Percentiles rank a stretch among this genome's conserved stretches.
Conservation (phyloP, 2,113 vertebrate species). For the Morphnarchus princeps region DNA sequence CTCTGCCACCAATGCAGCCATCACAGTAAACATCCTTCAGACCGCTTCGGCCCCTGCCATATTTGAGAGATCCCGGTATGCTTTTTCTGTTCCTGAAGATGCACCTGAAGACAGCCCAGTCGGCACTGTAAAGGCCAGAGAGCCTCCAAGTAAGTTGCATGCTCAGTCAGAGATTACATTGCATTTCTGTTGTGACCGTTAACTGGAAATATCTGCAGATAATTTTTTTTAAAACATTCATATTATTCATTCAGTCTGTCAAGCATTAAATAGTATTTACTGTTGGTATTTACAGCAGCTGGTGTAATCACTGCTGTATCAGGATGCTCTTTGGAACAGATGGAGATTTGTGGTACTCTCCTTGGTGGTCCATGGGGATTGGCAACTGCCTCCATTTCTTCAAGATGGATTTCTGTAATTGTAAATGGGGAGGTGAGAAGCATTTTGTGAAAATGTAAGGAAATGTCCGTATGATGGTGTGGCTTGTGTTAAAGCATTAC, state of each 20-base stretch:
- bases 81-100: conserved; percentile 83
- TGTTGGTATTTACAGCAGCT: not conserved
- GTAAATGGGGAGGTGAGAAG: not conserved
- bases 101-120: conserved; percentile 71
- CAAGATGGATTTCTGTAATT: not conserved
- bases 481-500: not conserved
- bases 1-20: conserved; percentile 72
- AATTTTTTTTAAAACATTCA: not conserved
- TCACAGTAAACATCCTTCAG: conserved; percentile 82
- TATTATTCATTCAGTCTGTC: not conserved
- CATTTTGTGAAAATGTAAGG: not conserved
- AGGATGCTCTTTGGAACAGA: not conserved
- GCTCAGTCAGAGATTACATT: not conserved
- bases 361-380: not conserved
- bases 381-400: not conserved
- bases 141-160: conserved; percentile 75
- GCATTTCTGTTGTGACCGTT: not conserved
- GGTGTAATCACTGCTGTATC: not conserved
- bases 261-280: not conserved
- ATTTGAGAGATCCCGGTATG: conserved; percentile 84
- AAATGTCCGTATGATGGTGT: not conserved
- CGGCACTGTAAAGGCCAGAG: conserved; percentile 80
- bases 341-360: not conserved
- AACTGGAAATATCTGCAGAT: not conserved
- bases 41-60: conserved; percentile 73